Percentiles rank a stretch among this genome's conserved stretches.
phyloP scores from a whole-genome alignment of 2,113 vertebrate species.

The Siphamia tubifer region DNA sequence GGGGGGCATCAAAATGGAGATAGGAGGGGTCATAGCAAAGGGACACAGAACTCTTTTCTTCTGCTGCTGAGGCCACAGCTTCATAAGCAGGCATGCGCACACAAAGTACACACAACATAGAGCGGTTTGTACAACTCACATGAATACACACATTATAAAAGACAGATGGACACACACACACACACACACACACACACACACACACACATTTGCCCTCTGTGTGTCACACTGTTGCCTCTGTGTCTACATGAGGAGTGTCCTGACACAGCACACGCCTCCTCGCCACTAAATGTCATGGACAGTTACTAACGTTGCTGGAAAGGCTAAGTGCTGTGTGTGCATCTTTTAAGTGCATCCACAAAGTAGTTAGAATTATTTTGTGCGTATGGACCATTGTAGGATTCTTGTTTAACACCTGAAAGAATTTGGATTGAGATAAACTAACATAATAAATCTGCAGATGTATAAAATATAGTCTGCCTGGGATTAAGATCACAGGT shows the following conservation, averaged over 20 bases:
- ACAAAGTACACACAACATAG: slow-evolving; percentile 25
- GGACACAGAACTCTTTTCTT: not conserved
- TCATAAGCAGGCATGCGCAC: slow-evolving; percentile 26
- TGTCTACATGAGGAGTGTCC: slow-evolving; percentile 32
- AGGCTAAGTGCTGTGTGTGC: slow-evolving; percentile 10
- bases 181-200: slow-evolving; percentile 11
- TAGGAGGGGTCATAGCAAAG: not conserved
- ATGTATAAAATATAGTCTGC: too few species aligned
- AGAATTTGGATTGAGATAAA: too few species aligned
- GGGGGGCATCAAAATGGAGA: not conserved
- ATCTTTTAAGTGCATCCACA: not conserved
- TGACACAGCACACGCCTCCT: slow-evolving; percentile 56
- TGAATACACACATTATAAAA: slow-evolving; percentile 27
- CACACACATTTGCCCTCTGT: slow-evolving; percentile 59
- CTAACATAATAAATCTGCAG: too few species aligned
- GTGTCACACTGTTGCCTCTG: slow-evolving; percentile 41
- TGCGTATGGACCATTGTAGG: not conserved
- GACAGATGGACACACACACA: not conserved
- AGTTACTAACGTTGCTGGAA: slow-evolving; percentile 8
- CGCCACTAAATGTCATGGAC: slow-evolving; percentile 47
- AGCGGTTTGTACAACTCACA: slow-evolving; percentile 13
- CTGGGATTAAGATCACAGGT: too few species aligned
- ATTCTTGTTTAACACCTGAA: too few species aligned
- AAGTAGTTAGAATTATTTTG: too few species aligned
- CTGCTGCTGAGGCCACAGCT: slow-evolving; percentile 3